These are phyloP conservation scores for Perccottus glenii DNA, from an alignment of 2,113 vertebrate species.

Conservation along the genomic window DNA sequence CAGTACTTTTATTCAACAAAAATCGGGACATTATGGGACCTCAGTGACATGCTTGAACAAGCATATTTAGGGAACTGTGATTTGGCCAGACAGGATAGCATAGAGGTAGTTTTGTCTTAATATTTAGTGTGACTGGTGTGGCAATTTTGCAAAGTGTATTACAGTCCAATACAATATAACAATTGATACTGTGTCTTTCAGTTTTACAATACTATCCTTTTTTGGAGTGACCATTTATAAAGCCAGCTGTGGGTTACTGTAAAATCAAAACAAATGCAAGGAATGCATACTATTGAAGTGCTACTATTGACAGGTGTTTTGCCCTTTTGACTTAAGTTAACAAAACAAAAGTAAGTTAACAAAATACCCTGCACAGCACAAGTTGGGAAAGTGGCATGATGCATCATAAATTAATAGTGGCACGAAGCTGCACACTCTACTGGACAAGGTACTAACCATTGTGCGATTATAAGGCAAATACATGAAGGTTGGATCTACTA, in stretches of 20 bases:
- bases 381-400: slow-evolving; percentile 59
- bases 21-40: slow-evolving; percentile 42
- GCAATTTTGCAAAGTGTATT: not conserved
- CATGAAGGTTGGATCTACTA: slow-evolving; percentile 86
- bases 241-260: slow-evolving; percentile 20
- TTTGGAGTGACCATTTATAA: slow-evolving; percentile 15
- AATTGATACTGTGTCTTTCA: not conserved
- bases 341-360: no score
- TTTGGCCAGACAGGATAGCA: slow-evolving; percentile 1
- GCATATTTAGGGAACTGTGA: slow-evolving; percentile 24
- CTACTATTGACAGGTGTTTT: slow-evolving; percentile 5
- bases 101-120: slow-evolving; percentile 75
- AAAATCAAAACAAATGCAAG: slow-evolving; percentile 6
- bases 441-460: slow-evolving; percentile 86
- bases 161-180: slow-evolving; percentile 2
- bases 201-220: not conserved
- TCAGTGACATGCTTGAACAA: slow-evolving; percentile 36
- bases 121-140: slow-evolving; percentile 13
- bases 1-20: slow-evolving; percentile 67
- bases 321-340: not conserved
- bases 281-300: slow-evolving; percentile 21
- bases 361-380: slow-evolving; percentile 58
- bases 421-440: slow-evolving; percentile 76
- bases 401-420: slow-evolving; percentile 75
- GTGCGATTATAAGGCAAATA: slow-evolving; percentile 96